Conservation (phyloP, 2,888 invertebrate genomes). For the Serrognathus titanus region DNA sequence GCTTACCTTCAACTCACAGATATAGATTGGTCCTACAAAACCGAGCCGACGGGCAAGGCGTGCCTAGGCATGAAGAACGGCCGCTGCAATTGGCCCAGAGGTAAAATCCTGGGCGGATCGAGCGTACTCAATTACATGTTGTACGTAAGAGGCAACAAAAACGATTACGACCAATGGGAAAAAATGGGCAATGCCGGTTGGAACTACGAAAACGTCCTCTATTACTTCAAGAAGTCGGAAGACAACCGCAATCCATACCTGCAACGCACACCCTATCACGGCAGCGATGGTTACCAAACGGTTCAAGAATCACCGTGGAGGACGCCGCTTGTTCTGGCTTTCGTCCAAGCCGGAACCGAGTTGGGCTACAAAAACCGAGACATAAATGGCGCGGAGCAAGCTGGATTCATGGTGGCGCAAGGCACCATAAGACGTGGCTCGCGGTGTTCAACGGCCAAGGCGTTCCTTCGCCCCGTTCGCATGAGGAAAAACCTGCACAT, state of each 20-base stretch:
- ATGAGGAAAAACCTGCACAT: constrained; percentile 75
- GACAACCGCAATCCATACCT: constrained; percentile 85
- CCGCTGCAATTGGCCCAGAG: constrained; percentile 84
- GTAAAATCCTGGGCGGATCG: constrained; percentile 85
- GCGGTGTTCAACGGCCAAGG: constrained; percentile 84
- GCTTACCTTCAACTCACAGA: constrained; percentile 83
- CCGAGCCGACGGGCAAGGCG: constrained; percentile 75
- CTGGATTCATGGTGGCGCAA: constrained; percentile 84
- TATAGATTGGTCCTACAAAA: constrained; percentile 88
- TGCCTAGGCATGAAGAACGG: constrained; percentile 80
- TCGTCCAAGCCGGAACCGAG: constrained; percentile 77
- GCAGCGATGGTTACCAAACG: constrained; percentile 70
- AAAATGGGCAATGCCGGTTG: constrained; percentile 79
- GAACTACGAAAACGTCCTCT: constrained; percentile 79
- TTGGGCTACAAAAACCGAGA: constrained; percentile 81
- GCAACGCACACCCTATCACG: constrained; percentile 65
- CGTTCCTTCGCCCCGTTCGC: constrained; percentile 76
- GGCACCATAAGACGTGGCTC: constrained; percentile 79
- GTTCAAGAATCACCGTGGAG: constrained; percentile 82
- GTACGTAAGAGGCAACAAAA: constrained; percentile 75
- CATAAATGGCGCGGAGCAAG: constrained; percentile 75
- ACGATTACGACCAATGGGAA: constrained; percentile 90
- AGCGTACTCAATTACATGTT: constrained; percentile 88
- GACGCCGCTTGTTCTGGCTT: constrained; percentile 76
- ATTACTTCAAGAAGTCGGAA: constrained; percentile 87